Evolutionary conservation across 2,797 vertebrate genomes (phyloP).

Genomic region (Dryobates pubescens): DNA sequence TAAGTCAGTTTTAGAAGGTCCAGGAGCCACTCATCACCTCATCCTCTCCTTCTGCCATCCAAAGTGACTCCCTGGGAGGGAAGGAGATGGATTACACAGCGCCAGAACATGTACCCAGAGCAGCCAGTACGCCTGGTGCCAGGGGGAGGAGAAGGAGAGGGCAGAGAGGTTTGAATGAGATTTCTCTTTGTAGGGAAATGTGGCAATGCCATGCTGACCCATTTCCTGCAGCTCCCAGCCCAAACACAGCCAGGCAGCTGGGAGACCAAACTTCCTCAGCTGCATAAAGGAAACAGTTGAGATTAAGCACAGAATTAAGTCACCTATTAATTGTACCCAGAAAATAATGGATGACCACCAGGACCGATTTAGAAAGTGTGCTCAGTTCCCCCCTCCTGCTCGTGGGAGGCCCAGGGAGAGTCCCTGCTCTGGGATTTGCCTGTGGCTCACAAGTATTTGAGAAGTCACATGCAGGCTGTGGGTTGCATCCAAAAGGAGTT

Average conservation of each 20-base stretch:
- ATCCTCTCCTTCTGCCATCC: neutral
- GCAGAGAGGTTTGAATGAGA: neutral
- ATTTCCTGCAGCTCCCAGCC: constrained; percentile 35
- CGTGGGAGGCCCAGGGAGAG: neutral
- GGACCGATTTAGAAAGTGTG: neutral
- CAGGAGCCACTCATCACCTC: neutral
- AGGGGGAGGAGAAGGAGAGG: neutral
- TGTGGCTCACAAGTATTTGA: neutral
- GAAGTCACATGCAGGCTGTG: neutral
- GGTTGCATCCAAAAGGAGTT: neutral
- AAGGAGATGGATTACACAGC: neutral
- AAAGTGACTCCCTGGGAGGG: neutral
- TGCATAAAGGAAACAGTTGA: constrained; percentile 31
- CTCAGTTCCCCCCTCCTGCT: neutral
- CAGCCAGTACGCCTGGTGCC: accelerated
- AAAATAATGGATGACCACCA: neutral
- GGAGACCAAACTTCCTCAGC: neutral
- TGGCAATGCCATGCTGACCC: constrained; percentile 4
- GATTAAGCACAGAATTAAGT: constrained; percentile 57
- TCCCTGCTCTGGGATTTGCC: neutral
- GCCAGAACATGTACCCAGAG: accelerated
- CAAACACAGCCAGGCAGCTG: constrained; percentile 35
- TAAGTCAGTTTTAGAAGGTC: neutral
- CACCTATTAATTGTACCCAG: constrained; percentile 17
- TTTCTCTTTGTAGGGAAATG: neutral